Percentiles rank a stretch among this genome's conserved stretches.
phyloP scores from a whole-genome alignment of 2,797 vertebrate genomes.

The Brachyalestes nurse region DNA sequence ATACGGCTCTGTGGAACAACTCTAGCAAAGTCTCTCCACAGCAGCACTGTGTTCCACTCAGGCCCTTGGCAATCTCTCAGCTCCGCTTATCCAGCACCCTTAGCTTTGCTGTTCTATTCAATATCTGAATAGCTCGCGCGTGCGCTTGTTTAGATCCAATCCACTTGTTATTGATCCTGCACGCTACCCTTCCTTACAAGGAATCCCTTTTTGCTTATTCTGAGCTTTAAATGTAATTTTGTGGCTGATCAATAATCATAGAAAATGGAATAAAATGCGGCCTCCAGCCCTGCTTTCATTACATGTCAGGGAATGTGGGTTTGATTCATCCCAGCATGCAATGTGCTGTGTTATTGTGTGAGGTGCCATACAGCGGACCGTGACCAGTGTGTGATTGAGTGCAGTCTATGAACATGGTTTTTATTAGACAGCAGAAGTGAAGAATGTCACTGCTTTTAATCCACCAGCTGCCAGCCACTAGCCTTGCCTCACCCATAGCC shows the following conservation, averaged over 20 bases:
- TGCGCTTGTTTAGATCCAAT: slow-evolving; percentile 83
- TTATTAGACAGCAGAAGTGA: not conserved
- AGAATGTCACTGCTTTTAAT: not conserved
- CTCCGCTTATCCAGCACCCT: slow-evolving; percentile 48
- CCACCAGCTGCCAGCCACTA: no score
- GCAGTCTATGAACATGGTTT: not conserved
- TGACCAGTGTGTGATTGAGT: slow-evolving; percentile 6
- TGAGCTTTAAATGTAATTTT: slow-evolving; percentile 78
- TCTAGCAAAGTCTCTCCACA: slow-evolving; percentile 20
- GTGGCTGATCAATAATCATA: slow-evolving; percentile 71
- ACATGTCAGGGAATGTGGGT: slow-evolving; percentile 54
- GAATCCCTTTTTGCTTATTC: slow-evolving; percentile 69
- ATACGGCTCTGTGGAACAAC: slow-evolving; percentile 22
- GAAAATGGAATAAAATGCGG: slow-evolving; percentile 67
- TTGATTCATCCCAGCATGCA: slow-evolving; percentile 44
- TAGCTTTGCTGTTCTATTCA: slow-evolving; percentile 57
- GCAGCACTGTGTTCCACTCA: slow-evolving; percentile 34
- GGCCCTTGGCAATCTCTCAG: slow-evolving; percentile 59
- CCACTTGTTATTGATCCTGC: slow-evolving; percentile 81
- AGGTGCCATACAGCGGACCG: not conserved
- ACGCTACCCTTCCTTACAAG: slow-evolving; percentile 70
- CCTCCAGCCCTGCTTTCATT: slow-evolving; percentile 68
- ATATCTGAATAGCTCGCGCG: slow-evolving; percentile 75
- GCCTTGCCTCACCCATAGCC: not conserved
- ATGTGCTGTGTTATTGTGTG: slow-evolving; percentile 7